A percentile compares a stretch with the other conserved stretches of the same genome.
Conservation (phyloP, 2,113 vertebrate species). For the Carassius carassius region DNA sequence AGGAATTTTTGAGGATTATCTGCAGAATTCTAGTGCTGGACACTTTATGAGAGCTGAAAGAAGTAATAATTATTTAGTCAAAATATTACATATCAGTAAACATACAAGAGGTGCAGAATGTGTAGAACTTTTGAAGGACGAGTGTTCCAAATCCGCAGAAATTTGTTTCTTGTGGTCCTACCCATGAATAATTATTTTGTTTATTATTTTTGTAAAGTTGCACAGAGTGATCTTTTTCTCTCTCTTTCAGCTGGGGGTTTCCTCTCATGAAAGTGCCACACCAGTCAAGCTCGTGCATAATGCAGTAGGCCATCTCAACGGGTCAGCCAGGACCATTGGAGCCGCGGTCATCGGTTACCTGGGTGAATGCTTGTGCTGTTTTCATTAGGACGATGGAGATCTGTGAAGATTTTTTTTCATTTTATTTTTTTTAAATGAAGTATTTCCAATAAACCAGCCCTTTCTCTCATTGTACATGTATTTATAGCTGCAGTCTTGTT, state of each 20-base stretch:
- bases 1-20: neutral
- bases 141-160: too few species aligned
- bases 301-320: slow-evolving; percentile 92
- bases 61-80: too few species aligned
- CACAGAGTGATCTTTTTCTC: neutral
- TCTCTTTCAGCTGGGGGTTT: slow-evolving; percentile 83
- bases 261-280: slow-evolving; percentile 96
- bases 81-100: neutral
- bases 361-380: slow-evolving; percentile 73
- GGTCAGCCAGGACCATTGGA: slow-evolving; percentile 88
- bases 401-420: too few species aligned
- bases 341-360: slow-evolving; percentile 95
- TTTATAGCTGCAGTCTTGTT: neutral
- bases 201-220: too few species aligned
- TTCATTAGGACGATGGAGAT: too few species aligned
- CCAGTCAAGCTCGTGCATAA: slow-evolving; percentile 95
- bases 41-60: too few species aligned
- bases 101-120: neutral
- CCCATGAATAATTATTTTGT: neutral
- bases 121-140: neutral
- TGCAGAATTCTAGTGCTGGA: too few species aligned
- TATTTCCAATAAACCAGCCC: neutral
- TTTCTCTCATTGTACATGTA: neutral
- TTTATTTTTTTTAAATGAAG: neutral
- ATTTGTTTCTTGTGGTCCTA: neutral